Percentiles rank a stretch among this genome's conserved stretches.
Conservation (phyloP, 1,140 invertebrate species). For the Diplogasteroides magnus region DNA sequence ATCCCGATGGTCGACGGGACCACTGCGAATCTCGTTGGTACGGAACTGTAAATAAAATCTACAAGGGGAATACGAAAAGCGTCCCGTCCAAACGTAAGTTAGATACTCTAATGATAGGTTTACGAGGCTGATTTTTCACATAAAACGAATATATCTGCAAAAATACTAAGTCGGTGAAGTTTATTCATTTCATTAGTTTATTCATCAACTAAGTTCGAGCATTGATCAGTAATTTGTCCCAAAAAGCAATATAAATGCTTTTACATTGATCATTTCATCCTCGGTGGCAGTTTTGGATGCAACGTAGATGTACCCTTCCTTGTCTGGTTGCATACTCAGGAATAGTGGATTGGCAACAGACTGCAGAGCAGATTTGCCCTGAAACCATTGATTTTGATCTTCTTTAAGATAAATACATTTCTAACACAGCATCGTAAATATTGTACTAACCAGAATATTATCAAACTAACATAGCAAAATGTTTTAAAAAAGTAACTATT, state of each 20-base stretch:
- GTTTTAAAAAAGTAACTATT: neutral
- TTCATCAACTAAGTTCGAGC: neutral
- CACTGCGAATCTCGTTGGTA: conserved; percentile 22
- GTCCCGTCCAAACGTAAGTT: no score
- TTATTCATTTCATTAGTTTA: neutral
- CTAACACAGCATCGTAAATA: neutral
- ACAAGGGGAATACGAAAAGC: neutral
- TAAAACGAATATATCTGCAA: neutral
- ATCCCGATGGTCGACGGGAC: conserved; percentile 30
- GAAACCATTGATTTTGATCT: no score
- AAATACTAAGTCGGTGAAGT: neutral
- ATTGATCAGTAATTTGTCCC: no score
- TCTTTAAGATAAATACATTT: no score
- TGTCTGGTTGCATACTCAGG: conserved; percentile 24
- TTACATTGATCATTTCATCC: conserved; percentile 30
- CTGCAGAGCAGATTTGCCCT: conserved; percentile 36
- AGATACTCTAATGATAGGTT: no score
- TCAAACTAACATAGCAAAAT: neutral
- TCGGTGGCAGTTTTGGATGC: conserved; percentile 24
- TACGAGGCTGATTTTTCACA: neutral
- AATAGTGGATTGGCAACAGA: conserved; percentile 32
- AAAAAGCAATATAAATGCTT: neutral
- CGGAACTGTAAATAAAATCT: conserved; percentile 19
- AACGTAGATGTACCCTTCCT: conserved; percentile 33
- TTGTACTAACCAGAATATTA: neutral